Conservation (phyloP, 2,797 vertebrate genomes). For the Poecile montanus region DNA sequence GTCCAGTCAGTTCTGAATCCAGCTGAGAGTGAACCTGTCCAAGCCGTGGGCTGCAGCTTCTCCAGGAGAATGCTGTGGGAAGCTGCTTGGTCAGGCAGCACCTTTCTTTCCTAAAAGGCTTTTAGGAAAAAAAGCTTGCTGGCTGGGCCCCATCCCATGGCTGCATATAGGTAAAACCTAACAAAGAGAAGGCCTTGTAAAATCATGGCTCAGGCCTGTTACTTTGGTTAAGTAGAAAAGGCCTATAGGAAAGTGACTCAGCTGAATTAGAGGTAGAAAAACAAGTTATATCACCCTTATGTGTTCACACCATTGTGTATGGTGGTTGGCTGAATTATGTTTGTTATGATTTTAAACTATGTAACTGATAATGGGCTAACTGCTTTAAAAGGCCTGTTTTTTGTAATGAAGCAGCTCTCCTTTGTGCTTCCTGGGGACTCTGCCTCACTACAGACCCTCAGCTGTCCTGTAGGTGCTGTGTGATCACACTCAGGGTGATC, state of each 20-base stretch:
- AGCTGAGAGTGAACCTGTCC: background rate
- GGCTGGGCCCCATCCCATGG: background rate
- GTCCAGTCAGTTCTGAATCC: background rate
- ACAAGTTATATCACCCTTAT: background rate
- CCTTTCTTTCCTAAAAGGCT: background rate
- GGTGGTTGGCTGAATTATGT: background rate
- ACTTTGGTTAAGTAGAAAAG: background rate
- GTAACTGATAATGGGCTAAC: background rate
- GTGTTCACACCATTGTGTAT: accelerated
- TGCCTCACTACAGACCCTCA: accelerated
- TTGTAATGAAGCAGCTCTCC: background rate
- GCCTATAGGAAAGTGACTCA: background rate
- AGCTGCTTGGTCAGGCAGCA: background rate
- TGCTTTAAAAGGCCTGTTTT: background rate
- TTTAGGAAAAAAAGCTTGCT: no score
- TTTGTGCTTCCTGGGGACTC: background rate
- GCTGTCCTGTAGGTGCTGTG: accelerated
- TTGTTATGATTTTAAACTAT: background rate
- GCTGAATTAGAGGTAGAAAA: background rate
- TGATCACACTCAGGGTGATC: background rate
- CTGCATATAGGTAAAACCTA: background rate
- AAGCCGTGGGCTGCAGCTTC: background rate
- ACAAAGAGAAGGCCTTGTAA: background rate
- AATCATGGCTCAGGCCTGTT: background rate
- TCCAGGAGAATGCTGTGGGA: background rate